phyloP scores from a whole-genome alignment of 2,113 vertebrate species.

The Dicrurus megarhynchus region DNA sequence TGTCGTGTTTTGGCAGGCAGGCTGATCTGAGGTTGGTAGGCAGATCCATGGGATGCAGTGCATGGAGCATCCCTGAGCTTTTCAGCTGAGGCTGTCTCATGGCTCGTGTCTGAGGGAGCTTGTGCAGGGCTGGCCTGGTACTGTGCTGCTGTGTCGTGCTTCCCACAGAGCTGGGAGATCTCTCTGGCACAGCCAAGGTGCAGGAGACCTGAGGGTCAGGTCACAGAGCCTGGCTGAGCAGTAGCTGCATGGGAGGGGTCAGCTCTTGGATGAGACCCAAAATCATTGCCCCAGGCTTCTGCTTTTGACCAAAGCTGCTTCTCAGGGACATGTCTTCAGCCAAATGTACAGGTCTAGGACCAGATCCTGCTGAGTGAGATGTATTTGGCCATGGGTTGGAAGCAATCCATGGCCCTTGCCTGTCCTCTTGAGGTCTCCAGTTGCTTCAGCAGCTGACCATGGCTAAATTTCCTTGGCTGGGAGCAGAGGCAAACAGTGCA shows the following conservation, averaged over 20 bases:
- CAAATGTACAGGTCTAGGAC: not conserved
- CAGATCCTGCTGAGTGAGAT: accelerated
- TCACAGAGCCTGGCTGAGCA: not conserved
- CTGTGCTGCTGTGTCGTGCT: not conserved
- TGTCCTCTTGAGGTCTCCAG: not conserved
- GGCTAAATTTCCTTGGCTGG: not conserved
- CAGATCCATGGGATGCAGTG: not conserved
- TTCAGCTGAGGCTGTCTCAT: not conserved
- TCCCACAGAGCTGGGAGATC: not conserved
- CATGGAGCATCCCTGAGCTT: accelerated
- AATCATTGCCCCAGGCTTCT: not conserved
- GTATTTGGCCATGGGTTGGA: not conserved
- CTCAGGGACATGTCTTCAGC: not conserved
- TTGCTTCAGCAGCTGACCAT: not conserved
- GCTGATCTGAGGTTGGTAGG: not conserved
- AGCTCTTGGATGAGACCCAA: not conserved
- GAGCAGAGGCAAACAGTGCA: not conserved
- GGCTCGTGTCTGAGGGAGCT: accelerated
- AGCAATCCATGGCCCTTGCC: not conserved
- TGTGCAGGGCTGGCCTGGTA: not conserved
- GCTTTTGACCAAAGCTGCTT: not conserved
- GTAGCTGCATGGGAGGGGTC: not conserved
- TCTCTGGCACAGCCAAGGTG: not conserved
- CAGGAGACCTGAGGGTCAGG: not conserved
- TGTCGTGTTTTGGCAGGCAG: not conserved